A percentile compares a stretch with the other conserved stretches of the same genome.
These are phyloP conservation scores for Catharus fuscescens DNA, from an alignment of 2,113 vertebrate species.

Conservation along the genomic window DNA sequence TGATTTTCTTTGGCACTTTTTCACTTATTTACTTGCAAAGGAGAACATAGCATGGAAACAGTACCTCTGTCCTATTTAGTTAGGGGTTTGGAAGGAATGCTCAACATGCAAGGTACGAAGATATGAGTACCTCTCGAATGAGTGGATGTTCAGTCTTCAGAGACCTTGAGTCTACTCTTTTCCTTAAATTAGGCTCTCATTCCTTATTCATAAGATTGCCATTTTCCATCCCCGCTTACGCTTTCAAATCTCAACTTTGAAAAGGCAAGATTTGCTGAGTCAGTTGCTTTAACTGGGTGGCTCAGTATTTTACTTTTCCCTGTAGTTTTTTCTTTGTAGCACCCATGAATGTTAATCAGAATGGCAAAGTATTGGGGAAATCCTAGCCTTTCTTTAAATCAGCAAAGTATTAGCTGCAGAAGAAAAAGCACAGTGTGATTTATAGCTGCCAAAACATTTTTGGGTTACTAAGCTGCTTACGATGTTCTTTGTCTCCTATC, in stretches of 20 bases:
- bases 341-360: not conserved
- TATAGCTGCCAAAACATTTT: slow-evolving; percentile 60
- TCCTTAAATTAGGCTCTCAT: slow-evolving; percentile 27
- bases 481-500: slow-evolving; percentile 70
- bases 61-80: not conserved
- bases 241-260: not conserved
- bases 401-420: not conserved
- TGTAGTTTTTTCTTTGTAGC: not conserved
- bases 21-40: not conserved
- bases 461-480: slow-evolving; percentile 65
- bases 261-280: not conserved
- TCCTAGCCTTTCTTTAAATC: not conserved
- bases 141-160: not conserved
- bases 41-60: not conserved
- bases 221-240: not conserved
- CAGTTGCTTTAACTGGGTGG: not conserved
- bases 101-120: accelerated
- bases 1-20: not conserved
- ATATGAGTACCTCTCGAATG: not conserved
- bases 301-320: not conserved
- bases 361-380: not conserved
- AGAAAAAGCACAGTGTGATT: not conserved
- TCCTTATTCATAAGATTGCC: slow-evolving; percentile 30
- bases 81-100: not conserved
- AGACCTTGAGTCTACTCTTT: not conserved